Evolutionary conservation across 1,140 invertebrate species (phyloP).

Genomic region (Parapsyche elsis): DNA sequence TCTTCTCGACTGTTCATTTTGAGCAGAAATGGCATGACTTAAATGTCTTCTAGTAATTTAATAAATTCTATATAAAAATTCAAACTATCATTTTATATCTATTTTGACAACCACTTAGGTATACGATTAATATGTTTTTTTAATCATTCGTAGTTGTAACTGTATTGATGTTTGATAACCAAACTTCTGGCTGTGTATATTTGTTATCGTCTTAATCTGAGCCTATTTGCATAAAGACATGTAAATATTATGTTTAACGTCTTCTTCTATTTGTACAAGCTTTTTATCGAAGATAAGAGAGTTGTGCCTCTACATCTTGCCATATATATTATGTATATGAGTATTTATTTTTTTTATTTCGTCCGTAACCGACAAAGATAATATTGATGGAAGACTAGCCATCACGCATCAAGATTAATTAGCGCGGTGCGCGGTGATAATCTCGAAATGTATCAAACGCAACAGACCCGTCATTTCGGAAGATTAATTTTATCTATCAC

Average conservation of each 20-base stretch:
- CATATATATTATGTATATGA: too few relatives aligned
- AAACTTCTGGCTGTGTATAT: neutral
- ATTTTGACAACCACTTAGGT: too few relatives aligned
- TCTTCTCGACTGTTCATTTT: too few relatives aligned
- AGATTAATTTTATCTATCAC: conserved; percentile 12
- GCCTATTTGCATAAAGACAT: conserved; percentile 16
- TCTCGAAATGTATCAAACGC: conserved; percentile 13
- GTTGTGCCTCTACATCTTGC: neutral
- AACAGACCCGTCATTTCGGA: conserved; percentile 9
- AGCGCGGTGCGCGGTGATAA: neutral
- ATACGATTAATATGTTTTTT: too few relatives aligned
- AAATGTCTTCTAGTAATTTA: too few relatives aligned
- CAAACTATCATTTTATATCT: too few relatives aligned
- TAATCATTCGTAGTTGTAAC: too few relatives aligned
- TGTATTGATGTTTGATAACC: neutral
- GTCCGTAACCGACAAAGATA: conserved; percentile 2
- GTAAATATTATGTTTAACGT: conserved; percentile 24
- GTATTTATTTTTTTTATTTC: neutral
- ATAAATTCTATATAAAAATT: too few relatives aligned
- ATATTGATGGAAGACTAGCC: conserved; percentile 10
- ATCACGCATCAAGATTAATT: conserved; percentile 16
- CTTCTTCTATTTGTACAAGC: conserved; percentile 8
- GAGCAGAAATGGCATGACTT: too few relatives aligned
- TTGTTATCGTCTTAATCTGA: conserved; percentile 12
- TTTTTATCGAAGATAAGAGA: conserved; percentile 5